phyloP scores from a whole-genome alignment of 2,797 vertebrate species.

The Alcedo quadribrachys region DNA sequence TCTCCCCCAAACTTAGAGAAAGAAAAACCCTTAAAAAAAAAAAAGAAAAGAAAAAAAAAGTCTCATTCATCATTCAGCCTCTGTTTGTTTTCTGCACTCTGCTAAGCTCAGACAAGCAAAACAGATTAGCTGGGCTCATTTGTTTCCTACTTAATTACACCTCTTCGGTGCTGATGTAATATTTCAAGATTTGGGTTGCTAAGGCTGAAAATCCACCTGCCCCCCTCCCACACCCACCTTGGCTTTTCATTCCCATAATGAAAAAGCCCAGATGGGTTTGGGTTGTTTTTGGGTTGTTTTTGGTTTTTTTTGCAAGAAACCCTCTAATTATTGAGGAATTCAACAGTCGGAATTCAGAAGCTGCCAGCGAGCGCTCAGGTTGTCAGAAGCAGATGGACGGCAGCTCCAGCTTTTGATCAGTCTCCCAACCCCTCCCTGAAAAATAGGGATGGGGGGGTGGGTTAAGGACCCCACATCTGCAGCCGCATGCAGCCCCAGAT shows the following conservation, averaged over 20 bases:
- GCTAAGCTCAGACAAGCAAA: constrained; percentile 69
- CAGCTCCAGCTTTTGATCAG: constrained; percentile 47
- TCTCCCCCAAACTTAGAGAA: neutral
- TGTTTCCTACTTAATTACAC: constrained; percentile 71
- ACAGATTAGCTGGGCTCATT: constrained; percentile 68
- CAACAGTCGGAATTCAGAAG: constrained; percentile 34
- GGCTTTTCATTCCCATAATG: constrained; percentile 50
- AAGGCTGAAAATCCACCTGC: constrained; percentile 68
- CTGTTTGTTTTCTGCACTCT: constrained; percentile 67
- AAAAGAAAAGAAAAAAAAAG: neutral
- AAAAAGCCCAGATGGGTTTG: constrained; percentile 66
- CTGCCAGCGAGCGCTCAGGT: constrained; percentile 54
- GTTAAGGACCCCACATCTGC: constrained; percentile 35
- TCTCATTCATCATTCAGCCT: constrained; percentile 57
- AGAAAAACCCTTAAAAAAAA: neutral
- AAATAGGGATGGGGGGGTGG: neutral
- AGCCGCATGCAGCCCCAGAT: neutral
- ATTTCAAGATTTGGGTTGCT: constrained; percentile 62
- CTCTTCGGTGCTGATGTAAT: constrained; percentile 56
- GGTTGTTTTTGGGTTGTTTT: neutral
- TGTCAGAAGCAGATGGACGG: constrained; percentile 61
- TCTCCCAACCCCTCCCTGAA: neutral
- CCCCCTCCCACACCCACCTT: constrained; percentile 66
- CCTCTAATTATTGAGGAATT: constrained; percentile 62
- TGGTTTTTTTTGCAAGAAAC: neutral